Percentiles rank a stretch among this genome's conserved stretches.
phyloP scores from a whole-genome alignment of 2,888 invertebrate genomes.

The Pinctada fucata region DNA sequence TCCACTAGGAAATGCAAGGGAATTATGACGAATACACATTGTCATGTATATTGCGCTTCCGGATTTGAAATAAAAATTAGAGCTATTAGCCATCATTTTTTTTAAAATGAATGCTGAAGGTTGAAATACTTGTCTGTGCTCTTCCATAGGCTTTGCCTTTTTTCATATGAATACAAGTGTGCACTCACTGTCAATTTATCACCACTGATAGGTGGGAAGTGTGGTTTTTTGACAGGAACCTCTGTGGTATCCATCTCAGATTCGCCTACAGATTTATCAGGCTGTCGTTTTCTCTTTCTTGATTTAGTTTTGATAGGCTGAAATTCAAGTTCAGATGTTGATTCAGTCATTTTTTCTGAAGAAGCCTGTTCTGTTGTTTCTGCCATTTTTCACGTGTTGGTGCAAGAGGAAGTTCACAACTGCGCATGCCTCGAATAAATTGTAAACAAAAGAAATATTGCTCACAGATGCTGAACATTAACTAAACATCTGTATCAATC shows the following conservation, averaged over 20 bases:
- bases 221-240: conserved; percentile 66
- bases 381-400: conserved; percentile 44
- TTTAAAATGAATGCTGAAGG: too few species aligned
- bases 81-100: too few species aligned
- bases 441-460: too few species aligned
- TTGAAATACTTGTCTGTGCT: too few species aligned
- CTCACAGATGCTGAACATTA: too few species aligned
- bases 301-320: conserved; percentile 35
- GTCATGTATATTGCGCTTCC: too few species aligned
- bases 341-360: conserved; percentile 17
- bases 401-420: conserved; percentile 25
- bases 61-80: too few species aligned
- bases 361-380: conserved; percentile 28
- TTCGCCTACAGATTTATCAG: conserved; percentile 29
- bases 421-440: background rate
- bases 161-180: too few species aligned
- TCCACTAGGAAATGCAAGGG: too few species aligned
- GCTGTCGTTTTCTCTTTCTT: conserved; percentile 44
- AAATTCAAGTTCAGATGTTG: conserved; percentile 22
- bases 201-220: conserved; percentile 72
- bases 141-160: too few species aligned
- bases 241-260: conserved; percentile 42
- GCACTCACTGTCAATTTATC: conserved; percentile 62
- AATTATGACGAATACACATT: too few species aligned
- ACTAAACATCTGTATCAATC: too few species aligned